Percentiles rank a stretch among this genome's conserved stretches.
These are phyloP conservation scores for Chaetoderma sp. DNA, from an alignment of 2,888 invertebrate species.

Conservation along the genomic window DNA sequence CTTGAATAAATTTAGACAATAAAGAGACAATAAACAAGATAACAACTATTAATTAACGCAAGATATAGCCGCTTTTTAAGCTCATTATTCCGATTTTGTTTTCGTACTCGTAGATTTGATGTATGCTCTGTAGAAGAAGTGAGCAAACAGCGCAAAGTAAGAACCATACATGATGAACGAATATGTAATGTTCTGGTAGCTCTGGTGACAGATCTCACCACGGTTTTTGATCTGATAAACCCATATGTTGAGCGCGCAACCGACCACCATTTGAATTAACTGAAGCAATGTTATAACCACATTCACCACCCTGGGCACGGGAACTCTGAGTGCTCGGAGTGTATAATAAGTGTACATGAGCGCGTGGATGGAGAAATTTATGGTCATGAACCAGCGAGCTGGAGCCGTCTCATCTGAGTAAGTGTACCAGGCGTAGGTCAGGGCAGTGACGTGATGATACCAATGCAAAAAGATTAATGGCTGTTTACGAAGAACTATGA, in stretches of 20 bases:
- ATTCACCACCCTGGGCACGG: constrained; percentile 78
- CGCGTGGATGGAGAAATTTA: constrained; percentile 73
- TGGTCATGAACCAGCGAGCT: constrained; percentile 69
- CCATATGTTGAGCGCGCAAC: constrained; percentile 91
- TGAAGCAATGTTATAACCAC: constrained; percentile 93
- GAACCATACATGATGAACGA: constrained; percentile 67
- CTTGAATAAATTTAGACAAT: too few species aligned
- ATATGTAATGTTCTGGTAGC: constrained; percentile 68
- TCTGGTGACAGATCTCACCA: constrained; percentile 68
- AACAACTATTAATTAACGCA: too few species aligned
- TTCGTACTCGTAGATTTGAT: too few species aligned
- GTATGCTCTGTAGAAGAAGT: constrained; percentile 68
- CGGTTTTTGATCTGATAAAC: constrained; percentile 71
- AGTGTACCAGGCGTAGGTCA: constrained; percentile 71
- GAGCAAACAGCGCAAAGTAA: constrained; percentile 67
- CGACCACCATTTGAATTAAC: constrained; percentile 92
- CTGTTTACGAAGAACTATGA: constrained; percentile 71
- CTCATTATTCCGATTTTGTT: constrained; percentile 1
- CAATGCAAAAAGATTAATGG: constrained; percentile 72
- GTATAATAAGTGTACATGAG: constrained; percentile 73
- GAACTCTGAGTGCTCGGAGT: constrained; percentile 68
- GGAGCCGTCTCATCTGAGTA: constrained; percentile 65
- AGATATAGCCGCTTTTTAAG: too few species aligned
- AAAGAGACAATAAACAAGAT: too few species aligned
- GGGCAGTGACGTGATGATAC: constrained; percentile 72